Percentiles rank a stretch among this genome's conserved stretches.
Conservation (phyloP, 2,113 vertebrate species). For the Thamnaconus septentrionalis region DNA sequence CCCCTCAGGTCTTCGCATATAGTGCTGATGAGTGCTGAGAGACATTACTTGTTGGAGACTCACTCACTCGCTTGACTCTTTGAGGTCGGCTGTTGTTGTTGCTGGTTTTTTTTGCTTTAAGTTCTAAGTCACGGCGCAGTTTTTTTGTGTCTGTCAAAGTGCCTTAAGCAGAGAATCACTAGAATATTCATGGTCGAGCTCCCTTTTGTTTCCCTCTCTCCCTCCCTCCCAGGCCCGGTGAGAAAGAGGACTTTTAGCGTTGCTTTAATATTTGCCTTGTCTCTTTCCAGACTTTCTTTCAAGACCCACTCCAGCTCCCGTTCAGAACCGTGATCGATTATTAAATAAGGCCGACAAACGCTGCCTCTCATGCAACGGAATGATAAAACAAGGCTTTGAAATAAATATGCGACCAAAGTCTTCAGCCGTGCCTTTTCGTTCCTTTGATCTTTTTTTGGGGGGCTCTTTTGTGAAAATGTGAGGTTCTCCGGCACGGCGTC, state of each 20-base stretch:
- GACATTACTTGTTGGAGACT: constrained; percentile 1
- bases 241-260: constrained; percentile 21
- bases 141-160: not conserved
- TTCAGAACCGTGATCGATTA: constrained; percentile 29
- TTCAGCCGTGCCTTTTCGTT: constrained; percentile 32
- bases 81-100: no score
- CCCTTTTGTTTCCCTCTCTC: constrained; percentile 6
- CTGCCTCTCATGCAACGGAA: constrained; percentile 55
- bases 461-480: constrained; percentile 41
- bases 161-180: constrained; percentile 11
- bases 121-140: no score
- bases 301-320: constrained; percentile 23
- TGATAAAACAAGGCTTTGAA: constrained; percentile 58
- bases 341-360: constrained; percentile 32
- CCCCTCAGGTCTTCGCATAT: constrained; percentile 22
- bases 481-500: constrained; percentile 31
- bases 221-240: not conserved
- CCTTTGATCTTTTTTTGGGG: constrained; percentile 45
- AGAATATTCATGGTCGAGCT: not conserved
- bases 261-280: constrained; percentile 12
- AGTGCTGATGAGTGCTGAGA: constrained; percentile 13
- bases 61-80: not conserved
- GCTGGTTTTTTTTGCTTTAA: no score
- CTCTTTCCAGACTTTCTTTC: constrained; percentile 1
- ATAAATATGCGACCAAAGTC: constrained; percentile 54